phyloP scores from a whole-genome alignment of 2,113 vertebrate genomes.

The Cyprinodon brontotheroides region DNA sequence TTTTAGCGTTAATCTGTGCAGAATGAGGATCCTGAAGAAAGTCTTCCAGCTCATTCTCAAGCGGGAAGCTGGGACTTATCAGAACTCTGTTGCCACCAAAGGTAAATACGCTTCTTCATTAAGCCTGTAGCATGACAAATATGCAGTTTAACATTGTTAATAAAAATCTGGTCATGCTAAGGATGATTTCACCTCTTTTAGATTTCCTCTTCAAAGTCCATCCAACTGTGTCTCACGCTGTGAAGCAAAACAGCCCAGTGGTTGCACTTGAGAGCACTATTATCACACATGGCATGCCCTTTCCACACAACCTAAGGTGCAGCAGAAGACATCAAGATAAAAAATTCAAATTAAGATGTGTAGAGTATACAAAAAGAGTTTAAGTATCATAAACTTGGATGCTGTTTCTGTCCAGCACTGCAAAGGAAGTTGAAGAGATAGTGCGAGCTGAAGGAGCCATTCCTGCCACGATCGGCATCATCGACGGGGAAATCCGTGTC shows the following conservation, averaged over 20 bases:
- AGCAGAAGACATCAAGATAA: not conserved
- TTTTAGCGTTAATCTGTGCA: conserved; percentile 1
- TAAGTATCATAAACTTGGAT: not conserved
- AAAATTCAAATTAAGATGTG: not conserved
- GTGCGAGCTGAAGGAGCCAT: conserved; percentile 82
- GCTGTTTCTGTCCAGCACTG: conserved; percentile 76
- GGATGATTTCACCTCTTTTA: conserved; percentile 46
- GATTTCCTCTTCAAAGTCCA: conserved; percentile 82
- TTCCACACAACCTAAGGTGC: conserved; percentile 90
- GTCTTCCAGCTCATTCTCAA: conserved; percentile 52
- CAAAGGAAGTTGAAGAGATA: conserved; percentile 85
- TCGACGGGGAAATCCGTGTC: conserved; percentile 82
- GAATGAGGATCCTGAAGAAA: conserved; percentile 65
- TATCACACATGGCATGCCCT: conserved; percentile 91
- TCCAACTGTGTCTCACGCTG: conserved; percentile 81
- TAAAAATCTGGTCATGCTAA: not conserved
- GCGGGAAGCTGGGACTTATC: conserved; percentile 56
- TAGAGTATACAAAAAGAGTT: not conserved
- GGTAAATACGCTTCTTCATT: conserved; percentile 58
- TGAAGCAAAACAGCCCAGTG: conserved; percentile 81
- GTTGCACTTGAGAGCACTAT: conserved; percentile 92
- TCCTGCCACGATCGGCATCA: conserved; percentile 86
- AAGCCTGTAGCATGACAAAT: not conserved
- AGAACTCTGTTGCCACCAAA: conserved; percentile 45
- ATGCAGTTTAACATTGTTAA: not conserved